Evolutionary conservation across 2,797 vertebrate species (phyloP).

Genomic region (Squalus acanthias): DNA sequence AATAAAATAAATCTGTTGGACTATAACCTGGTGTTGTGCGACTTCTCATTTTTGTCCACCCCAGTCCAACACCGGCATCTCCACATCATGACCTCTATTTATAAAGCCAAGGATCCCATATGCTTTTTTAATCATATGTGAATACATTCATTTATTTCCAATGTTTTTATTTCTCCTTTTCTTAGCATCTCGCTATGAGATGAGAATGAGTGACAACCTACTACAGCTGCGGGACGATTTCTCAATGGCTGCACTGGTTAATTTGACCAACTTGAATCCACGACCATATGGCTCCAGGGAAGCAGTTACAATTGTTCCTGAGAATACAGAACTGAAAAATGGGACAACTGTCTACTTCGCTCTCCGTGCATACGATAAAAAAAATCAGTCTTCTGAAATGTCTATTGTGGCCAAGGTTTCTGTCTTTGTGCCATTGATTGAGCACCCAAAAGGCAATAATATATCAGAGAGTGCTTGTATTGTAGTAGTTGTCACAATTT

Average conservation of each 20-base stretch:
- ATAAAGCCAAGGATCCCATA: neutral
- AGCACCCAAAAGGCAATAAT: neutral
- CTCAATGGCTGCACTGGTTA: conserved; percentile 46
- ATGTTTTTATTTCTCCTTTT: conserved; percentile 39
- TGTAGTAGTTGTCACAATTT: conserved; percentile 39
- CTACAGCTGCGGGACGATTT: conserved; percentile 51
- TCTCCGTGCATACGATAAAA: conserved; percentile 47
- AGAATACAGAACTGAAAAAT: conserved; percentile 42
- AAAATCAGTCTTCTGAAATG: conserved; percentile 47
- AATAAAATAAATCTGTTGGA: too few species aligned
- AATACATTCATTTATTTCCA: neutral
- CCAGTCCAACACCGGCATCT: too few species aligned
- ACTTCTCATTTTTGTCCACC: too few species aligned
- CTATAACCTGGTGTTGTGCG: too few species aligned
- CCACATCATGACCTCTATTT: neutral
- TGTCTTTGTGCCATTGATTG: conserved; percentile 38
- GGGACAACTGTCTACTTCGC: conserved; percentile 51
- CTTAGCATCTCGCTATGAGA: conserved; percentile 57
- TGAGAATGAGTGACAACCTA: conserved; percentile 53
- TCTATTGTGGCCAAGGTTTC: conserved; percentile 55
- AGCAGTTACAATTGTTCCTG: conserved; percentile 48
- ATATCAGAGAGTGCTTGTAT: conserved; percentile 23
- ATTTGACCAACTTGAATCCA: conserved; percentile 47
- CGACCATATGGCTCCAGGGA: conserved; percentile 51
- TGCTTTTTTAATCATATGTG: neutral